Evolutionary conservation across 2,113 vertebrate genomes (phyloP).

Genomic region (Passer montanus): DNA sequence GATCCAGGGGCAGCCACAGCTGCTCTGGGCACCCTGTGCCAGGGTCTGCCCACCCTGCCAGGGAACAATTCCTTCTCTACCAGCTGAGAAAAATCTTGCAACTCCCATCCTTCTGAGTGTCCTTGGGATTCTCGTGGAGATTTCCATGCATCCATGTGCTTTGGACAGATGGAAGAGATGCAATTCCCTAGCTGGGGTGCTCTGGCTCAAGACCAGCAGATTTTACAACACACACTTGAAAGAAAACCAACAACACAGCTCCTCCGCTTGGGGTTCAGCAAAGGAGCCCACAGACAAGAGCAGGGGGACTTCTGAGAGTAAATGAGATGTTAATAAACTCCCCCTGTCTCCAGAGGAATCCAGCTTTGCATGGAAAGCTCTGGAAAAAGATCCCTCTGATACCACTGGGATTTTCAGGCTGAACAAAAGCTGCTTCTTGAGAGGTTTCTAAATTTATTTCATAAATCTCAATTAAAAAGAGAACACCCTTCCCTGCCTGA

Average conservation of each 20-base stretch:
- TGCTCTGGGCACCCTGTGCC: not conserved
- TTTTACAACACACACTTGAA: not conserved
- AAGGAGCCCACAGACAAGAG: not conserved
- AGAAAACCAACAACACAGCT: not conserved
- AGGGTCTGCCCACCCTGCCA: not conserved
- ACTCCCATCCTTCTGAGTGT: rapidly evolving
- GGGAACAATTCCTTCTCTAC: not conserved
- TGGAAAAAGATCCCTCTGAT: not conserved
- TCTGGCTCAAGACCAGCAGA: not conserved
- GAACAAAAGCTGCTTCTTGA: not conserved
- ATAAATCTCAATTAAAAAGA: not conserved
- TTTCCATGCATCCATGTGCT: not conserved
- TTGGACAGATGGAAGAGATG: rapidly evolving
- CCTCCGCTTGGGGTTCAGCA: not conserved
- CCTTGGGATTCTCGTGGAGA: not conserved
- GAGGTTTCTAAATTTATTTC: not conserved
- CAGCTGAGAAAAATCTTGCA: not conserved
- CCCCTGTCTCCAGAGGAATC: not conserved
- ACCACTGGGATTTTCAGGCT: not conserved
- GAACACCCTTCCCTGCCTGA: not conserved
- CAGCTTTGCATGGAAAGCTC: not conserved
- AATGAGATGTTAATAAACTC: not conserved
- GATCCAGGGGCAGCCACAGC: not conserved
- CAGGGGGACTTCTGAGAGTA: not conserved
- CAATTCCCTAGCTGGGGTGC: not conserved